phyloP scores from a whole-genome alignment of 2,113 vertebrate genomes.

The Plestiodon gilberti region DNA sequence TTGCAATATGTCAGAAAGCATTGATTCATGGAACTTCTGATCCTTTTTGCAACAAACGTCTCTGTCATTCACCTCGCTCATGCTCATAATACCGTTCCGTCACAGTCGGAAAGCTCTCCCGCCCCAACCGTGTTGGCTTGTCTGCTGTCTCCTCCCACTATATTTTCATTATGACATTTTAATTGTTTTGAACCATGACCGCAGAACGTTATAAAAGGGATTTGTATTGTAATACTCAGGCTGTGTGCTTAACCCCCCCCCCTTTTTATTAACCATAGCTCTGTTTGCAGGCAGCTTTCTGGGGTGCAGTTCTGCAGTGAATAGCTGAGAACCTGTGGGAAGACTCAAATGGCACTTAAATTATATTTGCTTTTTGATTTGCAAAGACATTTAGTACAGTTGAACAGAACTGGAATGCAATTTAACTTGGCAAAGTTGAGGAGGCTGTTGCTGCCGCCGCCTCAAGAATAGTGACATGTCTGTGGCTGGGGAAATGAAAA shows the following conservation, averaged over 20 bases:
- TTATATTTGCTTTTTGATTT: slow-evolving; percentile 81
- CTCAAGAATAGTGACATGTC: slow-evolving; percentile 61
- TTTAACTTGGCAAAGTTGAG: slow-evolving; percentile 68
- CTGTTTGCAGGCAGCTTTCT: slow-evolving; percentile 74
- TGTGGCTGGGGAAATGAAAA: slow-evolving; percentile 58
- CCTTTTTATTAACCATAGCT: slow-evolving; percentile 66
- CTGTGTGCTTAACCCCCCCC: slow-evolving; percentile 53
- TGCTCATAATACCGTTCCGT: accelerated
- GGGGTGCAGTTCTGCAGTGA: slow-evolving; percentile 71
- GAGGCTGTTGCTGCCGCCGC: slow-evolving; percentile 39
- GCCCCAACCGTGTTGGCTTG: neutral
- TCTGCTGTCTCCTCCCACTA: slow-evolving; percentile 32
- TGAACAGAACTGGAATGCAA: slow-evolving; percentile 72
- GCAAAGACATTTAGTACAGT: slow-evolving; percentile 72
- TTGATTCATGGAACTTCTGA: neutral
- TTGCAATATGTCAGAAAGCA: neutral
- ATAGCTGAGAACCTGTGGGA: slow-evolving; percentile 77
- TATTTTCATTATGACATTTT: slow-evolving; percentile 26
- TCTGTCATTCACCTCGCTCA: neutral
- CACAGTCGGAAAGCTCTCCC: slow-evolving; percentile 4
- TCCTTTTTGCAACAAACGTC: neutral
- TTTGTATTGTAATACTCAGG: slow-evolving; percentile 50
- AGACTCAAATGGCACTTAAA: slow-evolving; percentile 80
- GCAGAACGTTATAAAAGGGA: slow-evolving; percentile 55
- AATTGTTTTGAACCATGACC: slow-evolving; percentile 55